These are phyloP conservation scores for Nansenia antarctica DNA, from an alignment of 2,113 vertebrate species.

Conservation along the genomic window DNA sequence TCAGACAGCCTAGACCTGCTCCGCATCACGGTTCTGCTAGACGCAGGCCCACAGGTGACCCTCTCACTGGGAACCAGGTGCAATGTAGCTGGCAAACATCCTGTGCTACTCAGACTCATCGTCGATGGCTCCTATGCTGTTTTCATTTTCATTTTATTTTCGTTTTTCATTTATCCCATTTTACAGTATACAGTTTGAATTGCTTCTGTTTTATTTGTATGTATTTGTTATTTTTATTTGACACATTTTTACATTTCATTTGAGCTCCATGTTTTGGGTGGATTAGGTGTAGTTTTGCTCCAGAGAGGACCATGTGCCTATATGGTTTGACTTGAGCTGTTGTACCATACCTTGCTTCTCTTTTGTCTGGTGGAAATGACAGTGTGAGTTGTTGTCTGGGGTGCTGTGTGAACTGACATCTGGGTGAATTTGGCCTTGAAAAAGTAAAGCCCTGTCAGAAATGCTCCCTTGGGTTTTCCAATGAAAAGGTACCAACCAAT, in stretches of 20 bases:
- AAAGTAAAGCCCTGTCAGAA: not conserved
- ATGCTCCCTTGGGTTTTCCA: not conserved
- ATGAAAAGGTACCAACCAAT: no score
- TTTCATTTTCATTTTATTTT: slow-evolving; percentile 14
- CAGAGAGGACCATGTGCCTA: not conserved
- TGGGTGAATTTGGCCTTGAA: not conserved
- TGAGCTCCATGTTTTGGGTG: not conserved
- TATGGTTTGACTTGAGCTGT: slow-evolving; percentile 3
- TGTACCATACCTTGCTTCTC: not conserved
- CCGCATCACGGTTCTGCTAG: slow-evolving; percentile 91
- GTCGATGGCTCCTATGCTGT: not conserved
- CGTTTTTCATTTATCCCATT: not conserved
- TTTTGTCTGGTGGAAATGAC: slow-evolving; percentile 4
- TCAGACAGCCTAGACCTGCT: slow-evolving; percentile 92
- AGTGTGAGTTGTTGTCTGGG: not conserved
- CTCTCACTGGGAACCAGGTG: slow-evolving; percentile 68
- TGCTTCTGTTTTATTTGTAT: not conserved
- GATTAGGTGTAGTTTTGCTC: slow-evolving; percentile 13
- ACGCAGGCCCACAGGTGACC: slow-evolving; percentile 96
- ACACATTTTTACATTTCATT: slow-evolving; percentile 1
- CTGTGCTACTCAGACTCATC: slow-evolving; percentile 36
- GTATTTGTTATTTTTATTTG: no score
- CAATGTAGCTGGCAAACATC: slow-evolving; percentile 96
- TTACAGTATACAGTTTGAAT: no score
- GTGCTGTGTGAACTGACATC: not conserved